Evolutionary conservation across 30 jellyfish, hydroid and myxozoan genomes (phyloP).

Genomic region (Hydra vulgaris): DNA sequence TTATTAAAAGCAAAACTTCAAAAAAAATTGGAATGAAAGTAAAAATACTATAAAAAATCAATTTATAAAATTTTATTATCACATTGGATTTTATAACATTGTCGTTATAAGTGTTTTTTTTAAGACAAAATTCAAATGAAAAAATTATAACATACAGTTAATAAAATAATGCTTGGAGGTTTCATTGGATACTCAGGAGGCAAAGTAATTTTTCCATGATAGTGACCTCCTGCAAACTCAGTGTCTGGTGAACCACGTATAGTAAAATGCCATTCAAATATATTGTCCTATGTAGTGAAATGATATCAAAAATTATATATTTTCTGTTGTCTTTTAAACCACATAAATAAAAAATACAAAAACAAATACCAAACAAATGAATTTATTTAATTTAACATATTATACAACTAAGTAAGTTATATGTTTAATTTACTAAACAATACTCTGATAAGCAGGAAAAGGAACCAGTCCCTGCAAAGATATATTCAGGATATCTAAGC

Average conservation of each 20-base stretch:
- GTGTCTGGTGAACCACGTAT: conserved; percentile 97
- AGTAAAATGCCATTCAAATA: conserved; percentile 98
- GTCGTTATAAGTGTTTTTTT: too few relatives aligned
- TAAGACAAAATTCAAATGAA: neutral
- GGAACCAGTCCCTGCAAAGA: too few relatives aligned
- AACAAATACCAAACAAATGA: neutral
- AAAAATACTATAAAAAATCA: too few relatives aligned
- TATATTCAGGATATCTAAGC: too few relatives aligned
- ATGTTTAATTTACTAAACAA: too few relatives aligned
- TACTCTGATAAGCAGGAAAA: too few relatives aligned
- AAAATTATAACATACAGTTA: conserved; percentile 55
- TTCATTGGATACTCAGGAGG: conserved; percentile 99
- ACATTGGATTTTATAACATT: too few relatives aligned
- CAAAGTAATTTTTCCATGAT: conserved; percentile 81
- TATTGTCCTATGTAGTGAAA: conserved; percentile 48
- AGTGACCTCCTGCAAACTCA: conserved; percentile 88
- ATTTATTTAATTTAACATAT: too few relatives aligned
- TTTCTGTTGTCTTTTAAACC: neutral
- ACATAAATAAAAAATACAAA: neutral
- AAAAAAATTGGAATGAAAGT: too few relatives aligned
- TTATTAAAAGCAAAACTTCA: too few relatives aligned
- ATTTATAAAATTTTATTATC: too few relatives aligned
- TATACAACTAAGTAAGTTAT: too few relatives aligned
- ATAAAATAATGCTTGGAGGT: conserved; percentile 90
- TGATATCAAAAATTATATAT: neutral